Conservation (phyloP, 2,797 vertebrate species). For the Gastrophryne carolinensis region DNA sequence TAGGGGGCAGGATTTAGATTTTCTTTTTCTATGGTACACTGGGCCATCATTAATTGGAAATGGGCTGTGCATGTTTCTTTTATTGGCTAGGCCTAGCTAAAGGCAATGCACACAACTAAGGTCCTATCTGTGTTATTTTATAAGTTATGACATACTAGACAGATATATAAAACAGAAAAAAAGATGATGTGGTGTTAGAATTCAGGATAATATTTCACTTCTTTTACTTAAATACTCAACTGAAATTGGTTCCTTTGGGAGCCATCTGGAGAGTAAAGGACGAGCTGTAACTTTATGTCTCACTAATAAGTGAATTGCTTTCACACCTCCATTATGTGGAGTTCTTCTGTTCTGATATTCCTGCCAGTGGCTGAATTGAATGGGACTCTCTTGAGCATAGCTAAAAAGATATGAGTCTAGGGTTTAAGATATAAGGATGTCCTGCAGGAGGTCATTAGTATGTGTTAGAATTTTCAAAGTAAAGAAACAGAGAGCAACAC, state of each 20-base stretch:
- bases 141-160: neutral
- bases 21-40: no score
- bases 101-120: no score
- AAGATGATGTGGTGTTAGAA: neutral
- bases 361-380: conserved; percentile 26
- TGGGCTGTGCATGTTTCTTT: no score
- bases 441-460: neutral
- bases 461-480: no score
- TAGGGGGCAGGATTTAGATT: no score
- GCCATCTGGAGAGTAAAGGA: neutral
- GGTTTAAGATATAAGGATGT: neutral
- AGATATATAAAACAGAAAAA: neutral
- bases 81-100: no score
- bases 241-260: neutral
- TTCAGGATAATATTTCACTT: neutral
- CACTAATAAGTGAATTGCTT: conserved; percentile 28
- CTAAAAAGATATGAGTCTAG: neutral
- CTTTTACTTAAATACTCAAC: neutral
- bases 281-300: conserved; percentile 21
- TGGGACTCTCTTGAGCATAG: neutral
- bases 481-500: no score
- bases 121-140: no score
- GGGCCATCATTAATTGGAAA: no score
- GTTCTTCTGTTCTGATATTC: neutral
- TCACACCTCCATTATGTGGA: conserved; percentile 8